Percentiles rank a stretch among this genome's conserved stretches.
Evolutionary conservation across 2,797 vertebrate genomes (phyloP).

Genomic region (Macropus fuliginosus): DNA sequence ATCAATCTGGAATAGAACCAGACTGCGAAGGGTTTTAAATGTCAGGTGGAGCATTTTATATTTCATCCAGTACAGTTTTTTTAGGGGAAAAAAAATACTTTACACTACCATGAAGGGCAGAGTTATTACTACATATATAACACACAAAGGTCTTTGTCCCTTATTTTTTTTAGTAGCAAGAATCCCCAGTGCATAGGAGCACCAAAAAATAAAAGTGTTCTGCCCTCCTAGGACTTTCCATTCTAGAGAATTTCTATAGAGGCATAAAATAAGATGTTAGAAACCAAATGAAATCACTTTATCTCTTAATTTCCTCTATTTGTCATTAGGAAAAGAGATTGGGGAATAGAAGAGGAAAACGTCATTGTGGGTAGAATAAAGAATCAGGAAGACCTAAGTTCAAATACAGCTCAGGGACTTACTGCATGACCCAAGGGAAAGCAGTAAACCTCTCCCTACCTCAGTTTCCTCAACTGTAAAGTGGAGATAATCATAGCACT

Average conservation of each 20-base stretch:
- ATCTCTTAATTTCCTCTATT: background rate
- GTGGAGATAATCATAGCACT: too few relatives aligned
- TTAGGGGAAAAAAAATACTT: background rate
- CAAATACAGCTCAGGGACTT: too few relatives aligned
- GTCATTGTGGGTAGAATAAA: too few relatives aligned
- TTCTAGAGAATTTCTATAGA: background rate
- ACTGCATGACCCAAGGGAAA: too few relatives aligned
- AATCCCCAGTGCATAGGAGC: background rate
- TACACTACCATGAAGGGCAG: background rate
- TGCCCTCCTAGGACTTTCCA: too few relatives aligned
- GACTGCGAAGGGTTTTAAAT: background rate
- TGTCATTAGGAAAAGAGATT: constrained; percentile 5
- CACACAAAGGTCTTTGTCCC: background rate
- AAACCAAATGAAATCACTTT: background rate
- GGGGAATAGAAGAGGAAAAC: constrained; percentile 11
- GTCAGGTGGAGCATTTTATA: background rate
- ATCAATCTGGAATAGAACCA: background rate
- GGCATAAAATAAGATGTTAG: background rate
- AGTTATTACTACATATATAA: background rate
- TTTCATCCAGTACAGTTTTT: background rate
- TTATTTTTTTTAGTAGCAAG: background rate
- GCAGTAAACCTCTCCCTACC: too few relatives aligned
- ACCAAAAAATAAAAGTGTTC: too few relatives aligned
- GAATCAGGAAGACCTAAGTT: too few relatives aligned
- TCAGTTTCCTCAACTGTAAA: too few relatives aligned